phyloP scores from a whole-genome alignment of 2,113 vertebrate species.

The Odontophorus gujanensis region DNA sequence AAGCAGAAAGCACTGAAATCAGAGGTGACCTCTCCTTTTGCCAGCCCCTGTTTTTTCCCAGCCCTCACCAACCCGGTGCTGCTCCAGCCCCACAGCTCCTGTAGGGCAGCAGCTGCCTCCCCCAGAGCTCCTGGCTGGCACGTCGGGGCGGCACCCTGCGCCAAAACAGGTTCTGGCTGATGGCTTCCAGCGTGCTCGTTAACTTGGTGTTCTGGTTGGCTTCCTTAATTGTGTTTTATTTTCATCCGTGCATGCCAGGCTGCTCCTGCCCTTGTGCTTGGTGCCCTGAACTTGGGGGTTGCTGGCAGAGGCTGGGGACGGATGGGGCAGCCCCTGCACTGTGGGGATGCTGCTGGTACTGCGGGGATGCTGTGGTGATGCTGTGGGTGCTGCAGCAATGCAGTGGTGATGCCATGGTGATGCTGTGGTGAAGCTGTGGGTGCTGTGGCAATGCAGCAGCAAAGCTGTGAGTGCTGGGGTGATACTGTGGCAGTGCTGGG shows the following conservation, averaged over 20 bases:
- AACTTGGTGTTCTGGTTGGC: neutral
- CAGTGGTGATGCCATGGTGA: neutral
- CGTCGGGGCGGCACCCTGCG: conserved; percentile 32
- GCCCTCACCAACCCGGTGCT: neutral
- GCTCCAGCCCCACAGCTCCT: neutral
- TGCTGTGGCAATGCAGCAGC: neutral
- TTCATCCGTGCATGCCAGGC: neutral
- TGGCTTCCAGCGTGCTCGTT: conserved; percentile 46
- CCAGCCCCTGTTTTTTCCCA: neutral
- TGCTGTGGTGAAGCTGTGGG: neutral
- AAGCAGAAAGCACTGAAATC: conserved; percentile 25
- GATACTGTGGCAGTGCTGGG: neutral
- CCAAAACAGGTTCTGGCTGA: conserved; percentile 57
- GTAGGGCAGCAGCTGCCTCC: neutral
- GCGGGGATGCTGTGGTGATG: neutral
- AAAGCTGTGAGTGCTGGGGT: neutral
- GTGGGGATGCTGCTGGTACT: neutral
- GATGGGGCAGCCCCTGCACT: fast-evolving
- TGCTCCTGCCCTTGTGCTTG: neutral
- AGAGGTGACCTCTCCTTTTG: neutral
- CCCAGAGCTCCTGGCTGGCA: conserved; percentile 8
- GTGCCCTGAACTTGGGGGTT: neutral
- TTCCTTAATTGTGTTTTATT: neutral
- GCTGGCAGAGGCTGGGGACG: neutral
- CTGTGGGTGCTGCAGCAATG: neutral